A percentile compares a stretch with the other conserved stretches of the same genome.
These are phyloP conservation scores for Liparis tanakae DNA, from an alignment of 2,797 vertebrate genomes.

Conservation along the genomic window DNA sequence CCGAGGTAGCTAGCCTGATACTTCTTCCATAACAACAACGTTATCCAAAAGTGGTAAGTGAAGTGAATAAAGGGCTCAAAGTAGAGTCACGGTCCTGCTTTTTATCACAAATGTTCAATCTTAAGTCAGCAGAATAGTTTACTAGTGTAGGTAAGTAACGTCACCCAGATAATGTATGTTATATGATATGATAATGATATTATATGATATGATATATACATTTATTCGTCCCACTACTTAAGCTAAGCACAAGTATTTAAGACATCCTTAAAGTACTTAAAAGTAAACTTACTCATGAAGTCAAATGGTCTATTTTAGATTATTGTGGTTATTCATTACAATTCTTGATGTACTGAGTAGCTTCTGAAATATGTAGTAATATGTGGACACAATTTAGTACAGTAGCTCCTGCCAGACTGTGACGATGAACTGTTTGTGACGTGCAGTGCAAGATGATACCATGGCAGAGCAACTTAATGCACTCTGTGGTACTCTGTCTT, in stretches of 20 bases:
- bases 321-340: not conserved
- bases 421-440: not conserved
- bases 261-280: not conserved
- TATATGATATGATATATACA: no score
- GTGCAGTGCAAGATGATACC: not conserved
- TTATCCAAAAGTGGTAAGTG: conserved; percentile 47
- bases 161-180: not conserved
- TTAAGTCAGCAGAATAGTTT: not conserved
- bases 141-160: not conserved
- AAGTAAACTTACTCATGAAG: not conserved
- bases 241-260: not conserved
- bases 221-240: no score
- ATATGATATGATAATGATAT: no score
- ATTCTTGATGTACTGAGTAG: not conserved
- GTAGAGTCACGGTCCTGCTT: not conserved
- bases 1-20: conserved; percentile 13
- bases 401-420: not conserved
- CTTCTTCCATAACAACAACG: conserved; percentile 35
- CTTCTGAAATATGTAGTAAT: not conserved
- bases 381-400: not conserved
- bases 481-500: not conserved
- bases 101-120: not conserved
- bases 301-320: not conserved
- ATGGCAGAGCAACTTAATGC: not conserved
- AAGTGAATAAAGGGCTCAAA: accelerated